Evolutionary conservation across 1,140 invertebrate genomes (phyloP), one percentile per base, ranked within the genome.

Genomic region (Drosophila littoralis): DNA sequence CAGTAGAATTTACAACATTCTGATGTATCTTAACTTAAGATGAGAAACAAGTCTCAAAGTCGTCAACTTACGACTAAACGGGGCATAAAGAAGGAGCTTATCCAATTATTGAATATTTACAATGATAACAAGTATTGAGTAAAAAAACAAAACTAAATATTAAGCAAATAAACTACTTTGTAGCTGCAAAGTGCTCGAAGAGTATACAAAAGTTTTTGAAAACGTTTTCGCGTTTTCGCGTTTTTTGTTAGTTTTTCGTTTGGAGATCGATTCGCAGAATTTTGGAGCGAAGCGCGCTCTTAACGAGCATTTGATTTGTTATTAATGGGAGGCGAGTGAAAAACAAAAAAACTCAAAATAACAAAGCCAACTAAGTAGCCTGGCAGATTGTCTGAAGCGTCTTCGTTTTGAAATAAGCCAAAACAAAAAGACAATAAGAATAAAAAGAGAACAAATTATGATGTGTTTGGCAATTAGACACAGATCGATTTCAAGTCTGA

Each of bases 221-320:
- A 58, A 8, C 64, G n/a, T 52, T 46, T 57, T 1, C 22, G 15
- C n/a, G n/a, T n/a, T n/a, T n/a, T n/a, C n/a, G n/a, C n/a, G n/a
- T n/a, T 54, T 12, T 52, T 13, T 12, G 46, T 40, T 69, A 32
- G 46, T 58, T 50, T 71, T 57, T 13, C 64, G 22, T 55, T 7
- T 28, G 13, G 12, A 15, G 40, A 63, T 69, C 42, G 66, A 71
- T 75, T 75, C 73, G 73, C 68, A 72, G 73, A 71, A 71, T 75
- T 71, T 75, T 68, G 54, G 35, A 67, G 50, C 54, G 65, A 54
- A 48, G 55, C 65, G 58, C 40, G 35, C 55, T 50, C 55, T 66
- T 86, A 86, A 86, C 83, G 83, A 86, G 67, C 83, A 67, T 77
- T 73, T 86, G 75, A 75, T 77, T 69, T 67, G 68, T 89, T 86